Evolutionary conservation across 2,113 vertebrate species (phyloP), one percentile per base, ranked within the genome.

Genomic region (Eonycteris spelaea): DNA sequence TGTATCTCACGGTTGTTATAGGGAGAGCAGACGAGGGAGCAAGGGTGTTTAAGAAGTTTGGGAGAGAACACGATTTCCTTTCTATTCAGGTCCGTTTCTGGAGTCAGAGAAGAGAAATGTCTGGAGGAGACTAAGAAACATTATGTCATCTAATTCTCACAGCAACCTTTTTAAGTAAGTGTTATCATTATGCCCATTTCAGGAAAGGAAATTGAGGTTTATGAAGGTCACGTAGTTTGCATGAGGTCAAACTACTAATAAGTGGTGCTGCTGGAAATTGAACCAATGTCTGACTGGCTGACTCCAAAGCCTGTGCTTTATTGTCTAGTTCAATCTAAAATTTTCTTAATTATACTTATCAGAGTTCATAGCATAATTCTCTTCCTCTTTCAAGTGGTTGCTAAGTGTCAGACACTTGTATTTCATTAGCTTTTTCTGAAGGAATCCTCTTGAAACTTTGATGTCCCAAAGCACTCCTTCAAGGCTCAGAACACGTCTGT

Each of bases 271-370:
- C 38, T 90, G n/a, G 24, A 71, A 86, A 71, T 33, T 21, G 22
- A 73, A 71, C 57, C 43, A 57, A 51, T 16, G n/a, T 90, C 45
- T 84, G 43, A 77, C 28, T 84, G 43, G 71, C 28, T 83, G 68
- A 86, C 30, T 96, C 18, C 53, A 84, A 83, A 45, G 24, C 43
- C n/a, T 57, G 10, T 67, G n/a, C 16, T 97, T 93, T 45, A 40
- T 61, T 87, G 51, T 80, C 53, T 70, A 67, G 15, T n/a, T 86
- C 48, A 90, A 28, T n/a, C 16, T 65, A 74, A 96, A 85, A 12
- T 28, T 51, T 80, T 88, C 77, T 70, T 86, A 89, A 93, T 93
- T 93, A 70, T n/a, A 80, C 85, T 96, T 95, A 91, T 88, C 93
- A 78, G 53, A 75, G 45, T 87, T 35, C 65, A 24, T 12, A 77